Base-by-base conservation (phyloP, 2,888 invertebrate genomes). In the Stenotaenia linearis region DNA sequence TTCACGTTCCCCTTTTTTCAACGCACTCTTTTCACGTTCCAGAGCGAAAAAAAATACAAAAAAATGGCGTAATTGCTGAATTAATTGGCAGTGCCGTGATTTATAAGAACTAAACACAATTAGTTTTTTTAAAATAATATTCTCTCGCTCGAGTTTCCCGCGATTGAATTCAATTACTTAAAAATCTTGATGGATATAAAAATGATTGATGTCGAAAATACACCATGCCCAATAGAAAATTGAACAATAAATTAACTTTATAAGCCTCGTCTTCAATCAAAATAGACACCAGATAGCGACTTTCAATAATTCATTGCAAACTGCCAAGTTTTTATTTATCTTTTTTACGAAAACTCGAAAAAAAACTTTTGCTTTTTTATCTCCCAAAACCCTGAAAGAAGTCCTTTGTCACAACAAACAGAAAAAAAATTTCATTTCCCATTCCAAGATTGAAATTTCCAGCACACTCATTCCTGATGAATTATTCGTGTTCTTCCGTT, bases 21-120 rank as follows among this genome's bases (percentile, higher is more conserved):
- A 69, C 12, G 9, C 21, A 56, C 18, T 9, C 56, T 56, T 69
- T 69, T 25, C 28, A 28, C n/a, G 25, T 9, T 25, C n/a, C 1
- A 25, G 9, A 9, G 28, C n/a, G 21, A 56, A 56, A 69, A 69
- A 69, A 69, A 56, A 56, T 23, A 3, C 15, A 9, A 25, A 23
- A 28, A 25, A 69, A 69, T 69, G 23, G 69, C 69, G 69, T 69
- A 69, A 69, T 69, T 69, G 69, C 69, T 69, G 69, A 69, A 69
- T 69, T 69, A 69, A 69, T 69, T 69, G 69, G n/a, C 69, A 69
- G 25, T 69, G 69, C 69, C 4, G 69, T 69, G 69, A 69, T 69
- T 69, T 69, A 69, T 28, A 50, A 50, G 18, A n/a, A 10, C 69
- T 28, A 23, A 69, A 28, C 10, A 69, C 25, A 69, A 69, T 69